A percentile compares a stretch with the other conserved stretches of the same genome.
These are phyloP conservation scores for Psilopsiagon aymara DNA, from an alignment of 2,113 vertebrate species.

Conservation along the genomic window DNA sequence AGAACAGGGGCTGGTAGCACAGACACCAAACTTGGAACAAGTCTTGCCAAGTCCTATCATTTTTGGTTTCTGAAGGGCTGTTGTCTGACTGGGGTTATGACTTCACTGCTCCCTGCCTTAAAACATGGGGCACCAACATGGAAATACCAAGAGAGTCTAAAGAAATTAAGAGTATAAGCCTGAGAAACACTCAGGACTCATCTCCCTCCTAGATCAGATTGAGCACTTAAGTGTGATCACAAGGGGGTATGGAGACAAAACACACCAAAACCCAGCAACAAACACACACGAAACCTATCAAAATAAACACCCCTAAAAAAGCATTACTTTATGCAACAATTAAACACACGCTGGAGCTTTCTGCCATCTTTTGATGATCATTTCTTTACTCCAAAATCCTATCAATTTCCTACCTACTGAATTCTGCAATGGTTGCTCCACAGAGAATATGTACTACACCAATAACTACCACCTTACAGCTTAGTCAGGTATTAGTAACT, in stretches of 20 bases:
- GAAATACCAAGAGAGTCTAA: not conserved
- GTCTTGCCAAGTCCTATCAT: not conserved
- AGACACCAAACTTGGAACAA: not conserved
- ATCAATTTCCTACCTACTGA: not conserved
- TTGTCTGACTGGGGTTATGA: not conserved
- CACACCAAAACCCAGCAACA: accelerated
- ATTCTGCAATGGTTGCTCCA: not conserved
- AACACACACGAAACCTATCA: not conserved
- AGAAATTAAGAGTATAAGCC: not conserved
- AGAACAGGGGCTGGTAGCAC: accelerated
- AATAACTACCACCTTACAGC: accelerated
- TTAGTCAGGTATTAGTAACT: not conserved
- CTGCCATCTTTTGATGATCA: accelerated
- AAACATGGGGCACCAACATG: accelerated
- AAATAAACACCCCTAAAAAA: not conserved
- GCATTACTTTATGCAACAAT: accelerated
- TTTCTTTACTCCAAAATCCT: not conserved
- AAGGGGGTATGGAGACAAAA: accelerated
- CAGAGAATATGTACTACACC: accelerated
- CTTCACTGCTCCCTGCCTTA: not conserved
- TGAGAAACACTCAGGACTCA: not conserved
- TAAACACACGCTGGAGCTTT: not conserved
- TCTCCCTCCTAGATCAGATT: not conserved
- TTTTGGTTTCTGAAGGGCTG: not conserved
- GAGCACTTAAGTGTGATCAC: not conserved